These are phyloP conservation scores for Pongo pygmaeus DNA, from an alignment of 2,113 vertebrate genomes.

Conservation along the genomic window DNA sequence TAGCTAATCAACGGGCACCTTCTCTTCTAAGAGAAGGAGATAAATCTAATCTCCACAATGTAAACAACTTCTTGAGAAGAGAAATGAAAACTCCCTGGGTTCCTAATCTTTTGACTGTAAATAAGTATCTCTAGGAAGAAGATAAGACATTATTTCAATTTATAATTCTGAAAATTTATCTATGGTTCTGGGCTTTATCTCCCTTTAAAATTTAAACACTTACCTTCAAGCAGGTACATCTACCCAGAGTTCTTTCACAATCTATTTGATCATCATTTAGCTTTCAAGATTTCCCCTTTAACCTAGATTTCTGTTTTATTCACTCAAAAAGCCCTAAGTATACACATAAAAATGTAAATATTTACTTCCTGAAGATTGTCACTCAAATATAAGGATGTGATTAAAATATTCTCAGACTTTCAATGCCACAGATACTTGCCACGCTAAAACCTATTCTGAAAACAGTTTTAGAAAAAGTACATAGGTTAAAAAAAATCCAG, in stretches of 20 bases:
- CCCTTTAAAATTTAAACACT: not conserved
- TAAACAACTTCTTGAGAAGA: not conserved
- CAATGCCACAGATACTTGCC: not conserved
- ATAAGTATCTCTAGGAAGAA: not conserved
- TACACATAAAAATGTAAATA: not conserved
- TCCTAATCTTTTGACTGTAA: not conserved
- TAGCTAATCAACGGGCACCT: not conserved
- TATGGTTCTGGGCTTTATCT: not conserved
- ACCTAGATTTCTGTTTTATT: not conserved
- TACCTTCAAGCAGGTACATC: not conserved
- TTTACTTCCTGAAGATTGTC: not conserved
- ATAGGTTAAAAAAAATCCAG: not conserved
- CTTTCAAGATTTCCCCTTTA: not conserved
- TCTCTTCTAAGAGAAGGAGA: not conserved
- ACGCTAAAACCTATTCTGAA: not conserved
- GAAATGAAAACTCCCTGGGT: not conserved
- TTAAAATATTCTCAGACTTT: not conserved
- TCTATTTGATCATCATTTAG: not conserved
- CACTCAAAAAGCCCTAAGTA: not conserved
- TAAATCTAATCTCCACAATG: not conserved
- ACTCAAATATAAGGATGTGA: not conserved
- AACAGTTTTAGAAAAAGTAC: not conserved
- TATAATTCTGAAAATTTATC: not conserved
- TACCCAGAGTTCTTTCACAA: not conserved
- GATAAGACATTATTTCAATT: not conserved